A percentile compares a stretch with the other conserved stretches of the same genome.
Evolutionary conservation across 2,113 vertebrate genomes (phyloP).

Genomic region (Sclerurus mexicanus): DNA sequence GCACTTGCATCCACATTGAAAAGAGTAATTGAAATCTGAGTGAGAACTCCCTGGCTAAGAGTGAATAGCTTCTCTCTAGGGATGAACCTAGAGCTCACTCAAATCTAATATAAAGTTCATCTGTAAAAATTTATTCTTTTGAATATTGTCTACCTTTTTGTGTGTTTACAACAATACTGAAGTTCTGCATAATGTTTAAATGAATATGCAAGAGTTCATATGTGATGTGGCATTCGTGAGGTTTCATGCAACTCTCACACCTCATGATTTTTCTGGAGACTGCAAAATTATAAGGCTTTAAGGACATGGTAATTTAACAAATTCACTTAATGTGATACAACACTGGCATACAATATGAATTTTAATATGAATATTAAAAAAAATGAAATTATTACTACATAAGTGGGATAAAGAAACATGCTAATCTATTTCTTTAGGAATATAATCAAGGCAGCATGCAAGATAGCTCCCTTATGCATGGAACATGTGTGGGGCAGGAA

Average conservation of each 20-base stretch:
- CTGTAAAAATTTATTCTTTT: neutral
- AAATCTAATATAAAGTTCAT: neutral
- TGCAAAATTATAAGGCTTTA: neutral
- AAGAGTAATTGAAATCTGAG: neutral
- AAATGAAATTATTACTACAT: neutral
- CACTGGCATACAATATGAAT: neutral
- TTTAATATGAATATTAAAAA: too few relatives aligned
- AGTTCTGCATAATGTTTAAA: neutral
- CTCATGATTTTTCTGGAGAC: neutral
- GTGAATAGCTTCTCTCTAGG: neutral
- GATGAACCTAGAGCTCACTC: neutral
- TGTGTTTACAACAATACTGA: neutral
- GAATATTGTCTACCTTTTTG: neutral
- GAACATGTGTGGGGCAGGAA: neutral
- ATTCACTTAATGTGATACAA: neutral
- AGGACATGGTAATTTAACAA: neutral
- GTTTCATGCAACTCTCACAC: neutral
- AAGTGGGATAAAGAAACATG: neutral
- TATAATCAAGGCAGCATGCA: neutral
- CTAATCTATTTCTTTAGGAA: neutral
- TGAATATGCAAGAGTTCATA: neutral
- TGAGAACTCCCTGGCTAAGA: neutral
- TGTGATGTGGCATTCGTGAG: fast-evolving
- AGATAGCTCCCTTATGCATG: neutral
- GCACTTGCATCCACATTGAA: neutral